phyloP scores from a whole-genome alignment of 1,140 invertebrate genomes.

The Drosophila virilis region DNA sequence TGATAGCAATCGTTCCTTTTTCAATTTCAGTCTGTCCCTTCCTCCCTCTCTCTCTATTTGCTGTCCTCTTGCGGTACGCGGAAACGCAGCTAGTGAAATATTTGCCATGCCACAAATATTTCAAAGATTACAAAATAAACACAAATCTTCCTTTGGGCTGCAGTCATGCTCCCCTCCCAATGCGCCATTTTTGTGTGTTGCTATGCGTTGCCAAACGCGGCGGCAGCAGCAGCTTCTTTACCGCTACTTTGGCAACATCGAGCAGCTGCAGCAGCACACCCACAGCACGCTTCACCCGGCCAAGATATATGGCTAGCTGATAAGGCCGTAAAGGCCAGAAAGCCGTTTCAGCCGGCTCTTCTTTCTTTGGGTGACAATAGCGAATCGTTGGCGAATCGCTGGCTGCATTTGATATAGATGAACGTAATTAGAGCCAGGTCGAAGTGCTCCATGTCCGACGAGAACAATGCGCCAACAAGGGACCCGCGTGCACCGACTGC shows the following conservation, averaged over 20 bases:
- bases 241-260: constrained; percentile 64
- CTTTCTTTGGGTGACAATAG: constrained; percentile 43
- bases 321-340: constrained; percentile 24
- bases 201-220: constrained; percentile 34
- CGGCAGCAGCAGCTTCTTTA: constrained; percentile 41
- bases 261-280: constrained; percentile 37
- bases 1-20: constrained; percentile 53
- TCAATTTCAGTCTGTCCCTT: constrained; percentile 17
- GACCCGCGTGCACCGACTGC: constrained; percentile 9
- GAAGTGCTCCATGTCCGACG: constrained; percentile 2
- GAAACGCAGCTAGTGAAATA: constrained; percentile 73
- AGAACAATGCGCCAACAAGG: constrained; percentile 35
- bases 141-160: constrained; percentile 65
- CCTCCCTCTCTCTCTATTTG: not conserved
- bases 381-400: not conserved
- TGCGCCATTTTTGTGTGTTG: constrained; percentile 35
- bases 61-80: constrained; percentile 46
- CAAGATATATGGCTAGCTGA: constrained; percentile 45
- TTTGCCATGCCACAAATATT: constrained; percentile 81
- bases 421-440: constrained; percentile 44
- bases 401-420: constrained; percentile 16
- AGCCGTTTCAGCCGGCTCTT: constrained; percentile 11
- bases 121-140: constrained; percentile 81
- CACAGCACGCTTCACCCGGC: constrained; percentile 22
- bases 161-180: constrained; percentile 30